Base-by-base conservation (phyloP, 2,888 invertebrate species). In the Scaptomyza caliginosa region DNA sequence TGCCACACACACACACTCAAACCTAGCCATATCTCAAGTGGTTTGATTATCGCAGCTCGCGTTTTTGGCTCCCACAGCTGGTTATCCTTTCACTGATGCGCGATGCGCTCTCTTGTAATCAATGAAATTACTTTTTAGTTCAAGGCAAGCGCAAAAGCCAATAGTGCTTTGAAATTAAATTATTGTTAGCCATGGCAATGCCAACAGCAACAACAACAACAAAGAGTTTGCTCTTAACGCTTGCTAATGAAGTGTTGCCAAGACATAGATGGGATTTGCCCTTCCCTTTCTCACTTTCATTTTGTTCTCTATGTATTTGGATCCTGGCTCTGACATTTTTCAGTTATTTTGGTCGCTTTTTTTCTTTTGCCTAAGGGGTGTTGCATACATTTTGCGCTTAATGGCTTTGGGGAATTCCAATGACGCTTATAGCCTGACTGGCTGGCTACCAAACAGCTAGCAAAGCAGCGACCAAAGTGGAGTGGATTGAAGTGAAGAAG, bases 121-220 rank as follows among this genome's bases (percentile, higher is more conserved):
- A 86, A 86, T 83, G 84, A 81, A 78, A 86, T 86, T 81, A 83
- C 84, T 76, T 86, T 83, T 83, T 72, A 77, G 73, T 83, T 78
- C 67, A 59, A 67, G 59, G 77, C 72, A 74, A n/a, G n/a, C n/a
- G 67, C 60, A 58, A 70, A 69, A 74, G 68, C 64, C 80, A 81
- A 81, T 84, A 78, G 74, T 73, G 71, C 54, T 67, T 65, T 69
- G 55, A 86, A 83, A 83, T 83, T 69, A 83, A 86, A 86, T 83
- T 83, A 83, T 83, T 86, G 78, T 68, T 71, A 59, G 73, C 62
- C 62, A 58, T 34, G 45, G 54, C 67, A 55, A 64, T 13, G 17
- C 32, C 40, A 17, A 8, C 52, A 42, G 17, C 11, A 40, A 38
- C 24, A 32, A n/a, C 17, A 24, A 26, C 10, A 8, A 40, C 32